phyloP scores from a whole-genome alignment of 2,888 invertebrate genomes.

The Phania funesta region DNA sequence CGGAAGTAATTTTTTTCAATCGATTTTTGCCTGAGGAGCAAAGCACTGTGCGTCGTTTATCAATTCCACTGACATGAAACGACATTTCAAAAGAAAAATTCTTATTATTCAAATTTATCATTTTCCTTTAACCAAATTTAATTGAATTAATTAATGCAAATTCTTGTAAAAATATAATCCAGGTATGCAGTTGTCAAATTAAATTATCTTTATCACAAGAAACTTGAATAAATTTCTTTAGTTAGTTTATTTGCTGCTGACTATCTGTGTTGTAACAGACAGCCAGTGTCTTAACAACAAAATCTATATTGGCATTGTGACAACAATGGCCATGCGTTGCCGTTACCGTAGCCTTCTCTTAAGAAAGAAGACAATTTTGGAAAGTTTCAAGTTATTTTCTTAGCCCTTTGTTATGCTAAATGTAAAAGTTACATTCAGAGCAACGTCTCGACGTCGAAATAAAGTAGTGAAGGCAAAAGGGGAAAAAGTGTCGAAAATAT shows the following conservation, averaged over 20 bases:
- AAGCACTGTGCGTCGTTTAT: too few relatives aligned
- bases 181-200: slow-evolving; percentile 24
- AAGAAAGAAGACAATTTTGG: neutral
- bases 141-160: slow-evolving; percentile 25
- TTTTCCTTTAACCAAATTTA: neutral
- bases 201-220: slow-evolving; percentile 17
- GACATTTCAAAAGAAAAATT: neutral
- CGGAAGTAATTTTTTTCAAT: too few relatives aligned
- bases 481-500: slow-evolving; percentile 57
- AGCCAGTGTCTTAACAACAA: slow-evolving; percentile 1
- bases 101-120: neutral
- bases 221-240: slow-evolving; percentile 28
- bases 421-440: slow-evolving; percentile 49
- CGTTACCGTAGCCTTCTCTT: neutral
- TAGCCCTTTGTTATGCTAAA: slow-evolving; percentile 54
- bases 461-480: neutral
- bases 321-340: slow-evolving; percentile 9
- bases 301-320: slow-evolving; percentile 33
- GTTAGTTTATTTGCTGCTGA: neutral
- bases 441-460: slow-evolving; percentile 16
- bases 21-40: too few relatives aligned
- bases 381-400: slow-evolving; percentile 38
- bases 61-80: neutral
- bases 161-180: slow-evolving; percentile 11
- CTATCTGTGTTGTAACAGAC: slow-evolving; percentile 41